These are phyloP conservation scores for Theristus sp. DNA, from an alignment of 2,888 invertebrate species.

Conservation along the genomic window DNA sequence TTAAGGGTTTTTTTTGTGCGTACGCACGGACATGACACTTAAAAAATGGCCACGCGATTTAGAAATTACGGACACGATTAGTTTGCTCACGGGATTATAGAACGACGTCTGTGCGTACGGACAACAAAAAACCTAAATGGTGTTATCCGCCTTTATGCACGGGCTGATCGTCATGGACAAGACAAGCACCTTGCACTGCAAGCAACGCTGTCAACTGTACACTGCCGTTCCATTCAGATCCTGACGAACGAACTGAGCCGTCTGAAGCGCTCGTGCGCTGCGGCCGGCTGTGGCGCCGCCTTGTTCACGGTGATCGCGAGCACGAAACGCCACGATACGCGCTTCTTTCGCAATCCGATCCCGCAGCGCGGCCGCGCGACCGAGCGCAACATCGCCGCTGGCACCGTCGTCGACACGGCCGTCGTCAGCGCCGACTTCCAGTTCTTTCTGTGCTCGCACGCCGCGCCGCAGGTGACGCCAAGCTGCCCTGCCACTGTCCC, in stretches of 20 bases:
- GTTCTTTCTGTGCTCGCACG: not conserved
- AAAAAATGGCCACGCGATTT: too few species aligned
- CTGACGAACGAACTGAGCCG: not conserved
- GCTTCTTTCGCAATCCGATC: not conserved
- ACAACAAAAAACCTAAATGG: too few species aligned
- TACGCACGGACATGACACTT: too few species aligned
- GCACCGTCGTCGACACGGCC: not conserved
- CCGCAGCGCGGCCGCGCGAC: not conserved
- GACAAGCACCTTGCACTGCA: too few species aligned
- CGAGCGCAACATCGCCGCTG: not conserved
- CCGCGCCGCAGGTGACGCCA: not conserved
- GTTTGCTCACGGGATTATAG: too few species aligned
- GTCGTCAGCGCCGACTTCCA: not conserved
- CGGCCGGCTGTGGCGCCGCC: not conserved
- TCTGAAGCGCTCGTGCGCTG: not conserved
- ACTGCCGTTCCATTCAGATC: not conserved
- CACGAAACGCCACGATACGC: not conserved
- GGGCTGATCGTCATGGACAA: too few species aligned
- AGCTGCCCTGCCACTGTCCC: not conserved
- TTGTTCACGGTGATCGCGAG: not conserved
- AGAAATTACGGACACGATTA: too few species aligned
- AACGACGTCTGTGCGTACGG: too few species aligned
- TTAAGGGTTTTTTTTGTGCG: too few species aligned
- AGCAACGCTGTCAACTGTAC: too few species aligned
- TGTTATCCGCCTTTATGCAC: too few species aligned